Conservation (phyloP, 2,113 vertebrate genomes). For the Bucco capensis region DNA sequence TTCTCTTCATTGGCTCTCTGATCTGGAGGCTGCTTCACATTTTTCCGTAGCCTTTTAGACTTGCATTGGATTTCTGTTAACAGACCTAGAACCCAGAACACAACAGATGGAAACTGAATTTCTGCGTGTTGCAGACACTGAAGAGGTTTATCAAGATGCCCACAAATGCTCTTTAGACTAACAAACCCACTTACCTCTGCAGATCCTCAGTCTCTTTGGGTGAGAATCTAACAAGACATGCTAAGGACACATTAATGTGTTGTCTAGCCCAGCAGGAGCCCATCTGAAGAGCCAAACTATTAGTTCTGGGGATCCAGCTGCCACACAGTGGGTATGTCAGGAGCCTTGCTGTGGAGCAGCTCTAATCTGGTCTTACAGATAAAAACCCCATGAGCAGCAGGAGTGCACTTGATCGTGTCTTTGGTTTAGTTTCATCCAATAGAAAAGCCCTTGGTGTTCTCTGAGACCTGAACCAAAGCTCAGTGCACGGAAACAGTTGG, state of each 20-base stretch:
- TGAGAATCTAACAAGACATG: background rate
- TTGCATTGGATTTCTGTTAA: conserved; percentile 98
- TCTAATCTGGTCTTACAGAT: background rate
- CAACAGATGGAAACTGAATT: background rate
- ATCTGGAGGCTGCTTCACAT: conserved; percentile 79
- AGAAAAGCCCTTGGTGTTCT: background rate
- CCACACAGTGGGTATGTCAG: background rate
- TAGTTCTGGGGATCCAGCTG: background rate
- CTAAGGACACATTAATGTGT: background rate
- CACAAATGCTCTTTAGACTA: background rate
- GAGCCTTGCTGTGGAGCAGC: background rate
- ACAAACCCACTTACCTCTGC: background rate
- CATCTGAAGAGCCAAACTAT: background rate
- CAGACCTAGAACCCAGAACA: conserved; percentile 78
- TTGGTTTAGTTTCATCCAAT: background rate
- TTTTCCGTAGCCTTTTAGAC: conserved; percentile 93
- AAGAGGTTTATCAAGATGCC: background rate
- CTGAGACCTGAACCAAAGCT: background rate
- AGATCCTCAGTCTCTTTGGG: background rate
- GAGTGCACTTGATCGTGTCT: background rate
- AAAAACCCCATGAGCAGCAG: background rate
- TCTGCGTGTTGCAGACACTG: background rate
- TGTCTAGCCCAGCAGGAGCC: background rate
- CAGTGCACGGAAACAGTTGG: background rate
- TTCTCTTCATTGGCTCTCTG: conserved; percentile 75